Evolutionary conservation across 2,888 invertebrate genomes (phyloP).

Genomic region (Mimas tiliae): DNA sequence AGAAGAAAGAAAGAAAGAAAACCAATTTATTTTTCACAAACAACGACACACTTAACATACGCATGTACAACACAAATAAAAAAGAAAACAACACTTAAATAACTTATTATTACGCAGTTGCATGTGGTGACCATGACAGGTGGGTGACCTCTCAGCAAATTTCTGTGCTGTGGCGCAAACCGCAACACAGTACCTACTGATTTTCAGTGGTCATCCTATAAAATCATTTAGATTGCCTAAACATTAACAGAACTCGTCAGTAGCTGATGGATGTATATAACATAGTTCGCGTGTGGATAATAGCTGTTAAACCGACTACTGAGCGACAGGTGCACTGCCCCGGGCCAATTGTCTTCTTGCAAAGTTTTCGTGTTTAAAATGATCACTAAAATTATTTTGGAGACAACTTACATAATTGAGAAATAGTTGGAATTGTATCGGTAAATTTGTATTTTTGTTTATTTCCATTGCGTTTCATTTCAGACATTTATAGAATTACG

Average conservation of each 20-base stretch:
- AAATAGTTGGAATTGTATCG: neutral
- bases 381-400: neutral
- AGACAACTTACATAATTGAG: neutral
- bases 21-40: too few relatives aligned
- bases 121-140: too few relatives aligned
- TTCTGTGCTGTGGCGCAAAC: too few relatives aligned
- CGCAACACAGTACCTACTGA: too few relatives aligned
- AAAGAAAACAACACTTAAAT: too few relatives aligned
- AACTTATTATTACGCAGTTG: too few relatives aligned
- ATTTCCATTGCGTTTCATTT: neutral
- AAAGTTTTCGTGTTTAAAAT: neutral
- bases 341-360: conserved; percentile 30
- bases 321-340: conserved; percentile 42
- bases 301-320: conserved; percentile 24
- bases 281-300: conserved; percentile 34
- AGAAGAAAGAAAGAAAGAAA: too few relatives aligned
- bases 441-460: neutral
- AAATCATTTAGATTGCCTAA: neutral
- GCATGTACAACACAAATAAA: too few relatives aligned
- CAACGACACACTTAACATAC: too few relatives aligned
- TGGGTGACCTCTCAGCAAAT: too few relatives aligned
- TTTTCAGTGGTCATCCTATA: too few relatives aligned
- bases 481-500: neutral
- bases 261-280: neutral
- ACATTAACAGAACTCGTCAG: neutral